Conservation (phyloP, 2,888 invertebrate genomes). For the Aradus depressus region DNA sequence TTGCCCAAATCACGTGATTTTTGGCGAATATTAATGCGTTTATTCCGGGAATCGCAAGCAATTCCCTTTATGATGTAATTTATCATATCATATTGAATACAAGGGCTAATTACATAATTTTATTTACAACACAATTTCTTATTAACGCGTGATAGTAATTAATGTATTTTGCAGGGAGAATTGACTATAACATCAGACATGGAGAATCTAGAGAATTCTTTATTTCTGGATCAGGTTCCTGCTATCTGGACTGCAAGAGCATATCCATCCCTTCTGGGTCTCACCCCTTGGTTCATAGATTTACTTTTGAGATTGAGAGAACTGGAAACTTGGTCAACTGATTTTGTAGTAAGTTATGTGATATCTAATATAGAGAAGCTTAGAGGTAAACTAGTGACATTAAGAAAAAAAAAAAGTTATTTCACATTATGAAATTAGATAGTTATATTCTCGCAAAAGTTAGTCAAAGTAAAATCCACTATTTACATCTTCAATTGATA, state of each 20-base stretch:
- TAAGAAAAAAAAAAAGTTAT: too few species aligned
- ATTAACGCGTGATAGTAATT: background rate
- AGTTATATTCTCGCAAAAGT: too few species aligned
- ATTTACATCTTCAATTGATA: too few species aligned
- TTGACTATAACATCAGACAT: constrained; percentile 91
- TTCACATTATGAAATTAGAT: too few species aligned
- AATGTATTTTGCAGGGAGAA: constrained; percentile 56
- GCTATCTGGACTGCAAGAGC: constrained; percentile 76
- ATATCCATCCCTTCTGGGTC: constrained; percentile 79
- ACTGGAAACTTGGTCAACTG: constrained; percentile 87
- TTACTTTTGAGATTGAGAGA: constrained; percentile 74
- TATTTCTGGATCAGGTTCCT: constrained; percentile 90
- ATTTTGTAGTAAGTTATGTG: constrained; percentile 66
- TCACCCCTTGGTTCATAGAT: constrained; percentile 89
- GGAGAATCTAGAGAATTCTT: constrained; percentile 85
- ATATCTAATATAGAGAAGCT: too few species aligned
- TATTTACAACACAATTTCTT: background rate
- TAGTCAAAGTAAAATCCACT: too few species aligned
- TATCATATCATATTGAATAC: too few species aligned
- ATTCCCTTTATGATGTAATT: background rate
- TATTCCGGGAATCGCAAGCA: too few species aligned
- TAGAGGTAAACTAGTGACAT: too few species aligned
- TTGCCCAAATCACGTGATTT: too few species aligned
- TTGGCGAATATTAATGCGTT: too few species aligned
- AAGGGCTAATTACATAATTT: background rate